Evolutionary conservation across 2,888 invertebrate genomes (phyloP).

Genomic region (Hemistola chrysoprasaria): DNA sequence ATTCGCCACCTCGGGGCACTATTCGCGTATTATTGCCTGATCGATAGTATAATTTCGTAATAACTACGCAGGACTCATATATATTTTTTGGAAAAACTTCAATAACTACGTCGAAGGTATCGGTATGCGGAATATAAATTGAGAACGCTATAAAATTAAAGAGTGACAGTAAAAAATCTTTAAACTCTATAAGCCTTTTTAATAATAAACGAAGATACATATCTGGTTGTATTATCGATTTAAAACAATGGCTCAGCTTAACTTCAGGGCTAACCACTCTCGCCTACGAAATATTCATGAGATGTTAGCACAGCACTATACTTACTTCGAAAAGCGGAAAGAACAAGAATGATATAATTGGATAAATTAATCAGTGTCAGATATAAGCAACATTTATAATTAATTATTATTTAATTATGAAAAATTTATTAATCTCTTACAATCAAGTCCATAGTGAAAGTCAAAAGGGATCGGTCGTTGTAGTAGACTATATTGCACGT

Average conservation of each 20-base stretch:
- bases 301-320: slow-evolving; percentile 3
- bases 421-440: slow-evolving; percentile 34
- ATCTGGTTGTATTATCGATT: slow-evolving; percentile 17
- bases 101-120: slow-evolving; percentile 27
- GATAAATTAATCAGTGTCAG: slow-evolving; percentile 13
- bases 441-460: slow-evolving; percentile 45
- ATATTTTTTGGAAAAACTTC: slow-evolving; percentile 48
- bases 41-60: slow-evolving; percentile 77
- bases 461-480: slow-evolving; percentile 19
- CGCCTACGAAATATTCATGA: slow-evolving; percentile 19
- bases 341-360: slow-evolving; percentile 10
- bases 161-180: slow-evolving; percentile 8
- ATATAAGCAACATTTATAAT: slow-evolving; percentile 7
- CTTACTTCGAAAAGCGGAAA: slow-evolving; percentile 10
- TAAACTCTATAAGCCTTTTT: slow-evolving; percentile 7
- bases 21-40: slow-evolving; percentile 69
- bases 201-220: slow-evolving; percentile 8
- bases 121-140: slow-evolving; percentile 21
- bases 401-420: too few species aligned
- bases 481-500: slow-evolving; percentile 66
- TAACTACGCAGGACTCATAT: slow-evolving; percentile 59
- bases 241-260: slow-evolving; percentile 23
- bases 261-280: slow-evolving; percentile 17
- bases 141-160: slow-evolving; percentile 11
- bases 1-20: slow-evolving; percentile 70